Base-by-base conservation (phyloP, 2,888 invertebrate species). In the Tachina grossa region DNA sequence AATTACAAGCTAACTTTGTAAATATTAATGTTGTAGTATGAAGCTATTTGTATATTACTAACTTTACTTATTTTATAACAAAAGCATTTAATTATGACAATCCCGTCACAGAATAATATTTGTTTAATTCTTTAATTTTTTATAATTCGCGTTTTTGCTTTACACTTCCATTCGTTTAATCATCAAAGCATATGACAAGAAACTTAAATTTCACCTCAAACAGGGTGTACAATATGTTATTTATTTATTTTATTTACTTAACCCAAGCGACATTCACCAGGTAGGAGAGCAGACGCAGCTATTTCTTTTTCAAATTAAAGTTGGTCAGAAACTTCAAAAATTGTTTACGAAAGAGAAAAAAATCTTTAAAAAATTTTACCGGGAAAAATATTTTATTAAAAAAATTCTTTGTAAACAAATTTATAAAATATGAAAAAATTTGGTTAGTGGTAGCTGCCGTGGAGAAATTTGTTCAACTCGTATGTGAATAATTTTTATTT, bases 101-200 rank as follows among this genome's bases (percentile, higher is more conserved):
- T 31, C 76, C 55, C 47, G 16, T n/a, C 45, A 51, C 39, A 76
- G 77, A 68, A 74, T 69, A 13, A 63, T 19, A 49, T n/a, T 79
- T 59, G 74, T 61, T 77, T 41, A 66, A 61, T 63, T 61, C 66
- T 13, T 47, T 39, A 13, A 39, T 57, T 65, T 68, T 78, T 65
- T 59, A 57, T 72, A 68, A 68, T 47, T 77, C 68, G 5, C 39
- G 55, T 41, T 31, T 69, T 49, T 63, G 8, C 31, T 81, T 80
- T 66, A 49, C 9, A 19, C 66, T 51, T 14, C n/a, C 8, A 61
- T 83, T 74, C 66, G 78, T 57, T 68, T 68, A 59, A 53, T 63
- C 45, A 59, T 31, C 65, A 72, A 19, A 57, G 13, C 51, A 47
- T 16, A 43, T 57, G 47, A 41, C 45, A 55, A 63, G 31, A n/a